Evolutionary conservation across 2,888 invertebrate species (phyloP), one percentile per base, ranked within the genome.

Genomic region (Heteropelma amictum): DNA sequence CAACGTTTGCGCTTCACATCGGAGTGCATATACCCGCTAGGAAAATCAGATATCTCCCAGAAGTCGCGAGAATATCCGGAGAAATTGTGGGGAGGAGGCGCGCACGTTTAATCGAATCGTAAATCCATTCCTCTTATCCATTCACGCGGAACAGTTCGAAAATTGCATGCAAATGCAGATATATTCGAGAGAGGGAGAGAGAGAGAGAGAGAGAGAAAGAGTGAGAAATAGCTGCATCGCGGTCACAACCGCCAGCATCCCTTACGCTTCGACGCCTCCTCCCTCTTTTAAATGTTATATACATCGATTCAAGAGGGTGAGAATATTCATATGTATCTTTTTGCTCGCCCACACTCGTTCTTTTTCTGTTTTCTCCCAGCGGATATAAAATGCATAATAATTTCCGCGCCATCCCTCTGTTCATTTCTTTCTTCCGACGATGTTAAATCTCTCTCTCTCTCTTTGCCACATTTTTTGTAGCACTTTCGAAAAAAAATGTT

Each of bases 101-200:
- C 72, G 76, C 79, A 26, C 77, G 78, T 81, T 83, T 82, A 82
- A 83, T 82, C 81, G 82, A 84, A 80, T 81, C 80, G 80, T 79
- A 80, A 81, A 83, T 82, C 80, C 80, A 79, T 81, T 79, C 74
- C 77, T 77, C 77, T 77, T 60, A 76, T 71, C 70, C 81, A 78
- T 76, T 80, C 83, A 76, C 79, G 78, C 75, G 77, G 77, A 80
- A 77, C 79, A 77, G 71, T 76, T 74, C 71, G 80, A 80, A 84
- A 82, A 83, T 82, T 81, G 82, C 79, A 84, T 82, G 79, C 77
- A 83, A 84, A 81, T 79, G 83, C 83, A 79, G 79, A 81, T 81
- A 82, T 80, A 79, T 82, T 78, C 78, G 72, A 35, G 51, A 51
- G 67, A 35, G 33, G 26, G 40, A 35, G 35, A 38, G n/a, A 54